Base-by-base conservation (phyloP, 2,797 vertebrate species). In the Chrysolophus pictus region DNA sequence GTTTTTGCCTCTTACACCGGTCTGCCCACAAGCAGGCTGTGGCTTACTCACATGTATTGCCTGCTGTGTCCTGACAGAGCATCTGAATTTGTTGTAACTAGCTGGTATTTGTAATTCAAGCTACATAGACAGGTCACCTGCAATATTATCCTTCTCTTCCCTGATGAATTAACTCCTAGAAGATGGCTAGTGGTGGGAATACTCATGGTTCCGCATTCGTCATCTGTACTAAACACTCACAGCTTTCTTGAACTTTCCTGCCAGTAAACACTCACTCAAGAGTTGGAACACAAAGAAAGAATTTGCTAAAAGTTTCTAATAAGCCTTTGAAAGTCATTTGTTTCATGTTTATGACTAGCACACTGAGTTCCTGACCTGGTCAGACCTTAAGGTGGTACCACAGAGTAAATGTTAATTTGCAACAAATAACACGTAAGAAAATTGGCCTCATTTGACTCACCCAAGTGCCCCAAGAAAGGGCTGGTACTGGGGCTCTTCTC, bases 221-320 rank as follows among this genome's bases (percentile, higher is more conserved):
- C 90, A 91, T 91, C 68, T 79, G 37, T 1, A 2, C 65, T 93
- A 87, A 93, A 90, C 44, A 55, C 71, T 91, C 90, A 77, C 41
- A 63, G 93, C 71, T 93, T 94, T 70, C 81, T 87, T 82, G 86
- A 88, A 82, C 53, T 68, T 93, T 87, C 41, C 65, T 91, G 77
- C 68, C 77, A 91, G 86, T 74, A 96, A 95, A 94, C 91, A 96
- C 60, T 88, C 68, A 70, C 31, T 95, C 42, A 72, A 96, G 75
- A 94, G 84, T 84, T 94, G 93, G 94, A 95, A 94, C 72, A 59
- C 65, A 91, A 96, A 91, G 70, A 88, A 95, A 93, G 90, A 91
- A 87, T 93, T 95, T 83, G 74, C 12, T 77, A 68, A 88, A 93
- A 71, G 64, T 82, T 88, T 89, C 84, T 88, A 90, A 91, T 55